A percentile compares a stretch with the other conserved stretches of the same genome.
These are phyloP conservation scores for Sardinella longiceps DNA, from an alignment of 2,797 vertebrate species.

Conservation along the genomic window DNA sequence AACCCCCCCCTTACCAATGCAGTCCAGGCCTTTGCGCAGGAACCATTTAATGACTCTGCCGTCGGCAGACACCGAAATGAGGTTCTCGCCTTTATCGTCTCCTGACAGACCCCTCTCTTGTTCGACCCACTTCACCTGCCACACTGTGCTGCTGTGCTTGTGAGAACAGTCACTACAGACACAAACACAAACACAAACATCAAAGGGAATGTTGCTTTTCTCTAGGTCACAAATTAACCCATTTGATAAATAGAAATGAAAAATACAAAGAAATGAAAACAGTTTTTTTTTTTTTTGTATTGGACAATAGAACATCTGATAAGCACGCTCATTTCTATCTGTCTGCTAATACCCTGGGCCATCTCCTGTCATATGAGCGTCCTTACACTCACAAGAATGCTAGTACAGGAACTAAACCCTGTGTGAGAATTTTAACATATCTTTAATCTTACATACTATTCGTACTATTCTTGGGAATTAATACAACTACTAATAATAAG, in stretches of 20 bases:
- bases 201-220: not conserved
- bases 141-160: slow-evolving; percentile 82
- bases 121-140: slow-evolving; percentile 87
- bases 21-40: slow-evolving; percentile 79
- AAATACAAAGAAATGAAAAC: no score
- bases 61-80: slow-evolving; percentile 86
- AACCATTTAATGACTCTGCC: slow-evolving; percentile 85
- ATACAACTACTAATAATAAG: no score
- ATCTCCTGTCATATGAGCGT: not conserved
- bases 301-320: not conserved
- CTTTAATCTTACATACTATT: no score
- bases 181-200: not conserved
- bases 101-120: slow-evolving; percentile 69
- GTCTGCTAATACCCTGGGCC: not conserved
- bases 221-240: not conserved
- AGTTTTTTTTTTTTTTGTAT: not conserved
- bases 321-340: not conserved
- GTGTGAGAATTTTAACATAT: no score
- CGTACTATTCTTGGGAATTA: no score
- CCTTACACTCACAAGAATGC: not conserved
- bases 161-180: slow-evolving; percentile 74
- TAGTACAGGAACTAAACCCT: not conserved
- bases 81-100: slow-evolving; percentile 77
- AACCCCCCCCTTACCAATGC: slow-evolving; percentile 77
- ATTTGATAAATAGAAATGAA: not conserved